A percentile compares a stretch with the other conserved stretches of the same genome.
phyloP scores from a whole-genome alignment of 1,140 invertebrate genomes.

The Meloidogyne exigua region DNA sequence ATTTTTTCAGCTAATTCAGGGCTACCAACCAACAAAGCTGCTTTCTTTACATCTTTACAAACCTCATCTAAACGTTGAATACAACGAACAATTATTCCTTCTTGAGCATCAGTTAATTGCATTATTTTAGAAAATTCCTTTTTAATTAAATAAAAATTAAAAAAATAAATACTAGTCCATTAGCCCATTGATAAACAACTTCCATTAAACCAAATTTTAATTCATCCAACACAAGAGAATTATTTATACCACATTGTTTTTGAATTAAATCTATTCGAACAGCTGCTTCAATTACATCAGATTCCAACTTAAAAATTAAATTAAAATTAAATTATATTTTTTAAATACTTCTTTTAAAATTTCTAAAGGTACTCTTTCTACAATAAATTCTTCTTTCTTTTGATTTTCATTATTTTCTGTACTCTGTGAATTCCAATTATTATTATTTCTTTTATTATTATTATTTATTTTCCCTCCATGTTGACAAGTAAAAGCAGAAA shows the following conservation, averaged over 20 bases:
- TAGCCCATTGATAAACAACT: conserved; percentile 91
- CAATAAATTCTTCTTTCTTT: not conserved
- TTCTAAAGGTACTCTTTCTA: not conserved
- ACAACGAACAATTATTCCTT: conserved; percentile 94
- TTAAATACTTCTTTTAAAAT: conserved; percentile 13
- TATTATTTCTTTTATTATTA: not conserved
- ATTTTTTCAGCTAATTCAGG: conserved; percentile 85
- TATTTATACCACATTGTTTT: conserved; percentile 66
- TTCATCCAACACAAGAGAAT: conserved; percentile 67
- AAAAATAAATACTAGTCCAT: conserved; percentile 68
- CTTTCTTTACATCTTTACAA: conserved; percentile 82
- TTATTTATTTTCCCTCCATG: conserved; percentile 68
- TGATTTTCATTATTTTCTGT: not conserved
- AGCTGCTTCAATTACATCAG: conserved; percentile 68
- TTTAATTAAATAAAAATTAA: conserved; percentile 20
- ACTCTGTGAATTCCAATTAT: not conserved
- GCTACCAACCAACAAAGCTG: conserved; percentile 87
- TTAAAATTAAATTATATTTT: too few relatives aligned
- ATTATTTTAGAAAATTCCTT: conserved; percentile 75
- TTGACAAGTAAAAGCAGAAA: conserved; percentile 68
- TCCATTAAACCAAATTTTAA: conserved; percentile 86
- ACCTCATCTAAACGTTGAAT: conserved; percentile 94
- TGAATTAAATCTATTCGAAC: conserved; percentile 65
- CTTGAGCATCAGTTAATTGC: conserved; percentile 86
- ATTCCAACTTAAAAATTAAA: conserved; percentile 67